Conservation (phyloP, 53 echinoderm and acorn worm species). For the Antedon mediterranea region DNA sequence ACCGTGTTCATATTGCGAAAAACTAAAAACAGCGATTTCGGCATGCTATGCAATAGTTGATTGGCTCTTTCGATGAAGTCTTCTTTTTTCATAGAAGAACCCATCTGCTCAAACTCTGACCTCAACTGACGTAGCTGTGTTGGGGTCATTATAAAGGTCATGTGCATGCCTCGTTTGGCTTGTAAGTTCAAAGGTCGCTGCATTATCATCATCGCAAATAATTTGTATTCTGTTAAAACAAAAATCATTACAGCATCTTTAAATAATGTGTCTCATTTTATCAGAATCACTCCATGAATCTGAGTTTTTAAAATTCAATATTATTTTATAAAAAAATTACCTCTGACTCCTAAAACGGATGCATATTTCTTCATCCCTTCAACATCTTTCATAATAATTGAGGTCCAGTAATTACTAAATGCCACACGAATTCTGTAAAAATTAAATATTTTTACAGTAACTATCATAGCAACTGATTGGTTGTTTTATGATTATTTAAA, state of each 20-base stretch:
- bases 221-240: constrained; percentile 50
- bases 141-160: constrained; percentile 64
- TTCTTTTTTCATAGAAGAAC: constrained; percentile 31
- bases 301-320: too few species aligned
- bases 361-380: constrained; percentile 65
- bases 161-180: constrained; percentile 68
- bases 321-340: constrained; percentile 4
- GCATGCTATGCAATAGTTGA: constrained; percentile 51
- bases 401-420: constrained; percentile 71
- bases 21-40: constrained; percentile 67
- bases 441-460: not conserved
- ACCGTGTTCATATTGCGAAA: constrained; percentile 95
- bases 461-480: not conserved
- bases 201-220: constrained; percentile 87
- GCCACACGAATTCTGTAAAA: constrained; percentile 51
- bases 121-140: constrained; percentile 47
- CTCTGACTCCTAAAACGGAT: constrained; percentile 27
- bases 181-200: constrained; percentile 94
- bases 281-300: too few species aligned
- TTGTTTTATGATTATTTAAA: not conserved
- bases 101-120: constrained; percentile 39
- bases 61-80: constrained; percentile 50
- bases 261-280: too few species aligned
- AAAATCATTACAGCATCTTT: not conserved
- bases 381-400: constrained; percentile 87